Evolutionary conservation across 2,113 vertebrate species (phyloP).

Genomic region (Heptranchias perlo): DNA sequence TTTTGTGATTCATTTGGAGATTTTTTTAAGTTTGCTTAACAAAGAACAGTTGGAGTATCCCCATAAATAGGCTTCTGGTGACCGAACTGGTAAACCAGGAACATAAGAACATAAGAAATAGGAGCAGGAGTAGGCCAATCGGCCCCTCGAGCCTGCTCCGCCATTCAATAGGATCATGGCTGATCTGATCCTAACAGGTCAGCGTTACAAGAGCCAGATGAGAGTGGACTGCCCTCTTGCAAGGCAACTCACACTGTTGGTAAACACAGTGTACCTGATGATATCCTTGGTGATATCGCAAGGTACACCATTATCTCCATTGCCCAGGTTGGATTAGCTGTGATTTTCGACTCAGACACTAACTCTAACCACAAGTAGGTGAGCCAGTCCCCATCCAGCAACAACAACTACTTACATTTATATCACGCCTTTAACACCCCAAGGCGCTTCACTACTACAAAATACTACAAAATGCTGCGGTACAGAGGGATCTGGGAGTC

Average conservation of each 20-base stretch:
- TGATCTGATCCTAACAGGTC: no score
- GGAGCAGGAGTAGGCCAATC: no score
- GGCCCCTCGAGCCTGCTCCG: no score
- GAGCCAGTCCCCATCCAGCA: no score
- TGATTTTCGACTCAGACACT: neutral
- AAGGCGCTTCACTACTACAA: no score
- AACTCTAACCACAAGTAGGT: neutral
- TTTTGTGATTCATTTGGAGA: no score
- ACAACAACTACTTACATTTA: no score
- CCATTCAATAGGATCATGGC: no score
- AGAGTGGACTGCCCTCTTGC: neutral
- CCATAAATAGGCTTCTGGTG: neutral
- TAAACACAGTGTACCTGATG: neutral
- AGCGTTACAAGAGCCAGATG: neutral
- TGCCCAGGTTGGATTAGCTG: neutral
- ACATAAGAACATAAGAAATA: no score
- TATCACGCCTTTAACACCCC: no score
- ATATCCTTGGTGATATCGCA: neutral
- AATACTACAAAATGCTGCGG: no score
- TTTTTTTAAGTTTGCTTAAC: neutral
- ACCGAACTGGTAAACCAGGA: neutral
- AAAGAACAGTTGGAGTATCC: neutral
- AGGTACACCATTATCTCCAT: neutral
- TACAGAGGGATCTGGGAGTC: no score
- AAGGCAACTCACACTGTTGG: neutral